These are phyloP conservation scores for Nothocercus nigrocapillus DNA, from an alignment of 2,113 vertebrate genomes.

Conservation along the genomic window DNA sequence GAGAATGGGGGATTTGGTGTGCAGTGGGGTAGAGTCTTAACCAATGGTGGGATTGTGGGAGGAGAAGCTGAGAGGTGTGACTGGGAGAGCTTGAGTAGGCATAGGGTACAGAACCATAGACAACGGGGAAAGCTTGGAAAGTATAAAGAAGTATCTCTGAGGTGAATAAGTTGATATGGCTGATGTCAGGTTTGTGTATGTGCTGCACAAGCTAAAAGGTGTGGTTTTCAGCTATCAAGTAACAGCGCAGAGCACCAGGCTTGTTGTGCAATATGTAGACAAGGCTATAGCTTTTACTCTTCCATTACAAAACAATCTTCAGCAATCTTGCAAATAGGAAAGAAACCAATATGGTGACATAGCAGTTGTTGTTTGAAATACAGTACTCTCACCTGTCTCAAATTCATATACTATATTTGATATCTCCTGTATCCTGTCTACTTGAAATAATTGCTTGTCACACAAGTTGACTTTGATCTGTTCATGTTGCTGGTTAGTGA, in stretches of 20 bases:
- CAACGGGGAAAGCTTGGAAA: not conserved
- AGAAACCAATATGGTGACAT: not conserved
- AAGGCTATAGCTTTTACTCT: not conserved
- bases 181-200: not conserved
- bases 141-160: not conserved
- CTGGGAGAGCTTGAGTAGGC: not conserved
- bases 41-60: not conserved
- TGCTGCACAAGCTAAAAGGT: not conserved
- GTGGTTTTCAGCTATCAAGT: not conserved
- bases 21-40: not conserved
- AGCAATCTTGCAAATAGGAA: not conserved
- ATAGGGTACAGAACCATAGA: not conserved
- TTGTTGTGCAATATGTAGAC: not conserved
- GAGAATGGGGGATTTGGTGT: not conserved
- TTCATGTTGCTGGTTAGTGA: not conserved
- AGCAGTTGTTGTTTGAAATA: not conserved
- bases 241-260: not conserved
- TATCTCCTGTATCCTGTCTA: not conserved
- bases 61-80: not conserved
- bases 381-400: not conserved
- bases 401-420: not conserved
- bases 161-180: not conserved
- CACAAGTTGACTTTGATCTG: not conserved
- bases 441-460: not conserved
- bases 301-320: not conserved